phyloP scores from a whole-genome alignment of 2,113 vertebrate genomes.

The Xenopus borealis region DNA sequence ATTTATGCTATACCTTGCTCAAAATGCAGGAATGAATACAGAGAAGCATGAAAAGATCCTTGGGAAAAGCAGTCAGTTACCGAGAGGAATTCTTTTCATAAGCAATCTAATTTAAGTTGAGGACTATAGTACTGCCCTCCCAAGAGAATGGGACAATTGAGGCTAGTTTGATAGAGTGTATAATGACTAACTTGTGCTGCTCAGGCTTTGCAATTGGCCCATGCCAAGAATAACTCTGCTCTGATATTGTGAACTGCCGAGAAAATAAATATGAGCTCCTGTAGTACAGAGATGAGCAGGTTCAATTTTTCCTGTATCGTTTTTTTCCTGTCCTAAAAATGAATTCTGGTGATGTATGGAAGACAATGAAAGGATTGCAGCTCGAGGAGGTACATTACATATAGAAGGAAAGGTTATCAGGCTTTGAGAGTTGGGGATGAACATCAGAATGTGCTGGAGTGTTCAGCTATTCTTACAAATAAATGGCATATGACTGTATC shows the following conservation, averaged over 20 bases:
- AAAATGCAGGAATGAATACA: slow-evolving; percentile 4
- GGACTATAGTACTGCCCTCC: slow-evolving; percentile 59
- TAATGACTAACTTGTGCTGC: slow-evolving; percentile 52
- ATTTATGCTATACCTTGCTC: not conserved
- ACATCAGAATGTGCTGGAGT: slow-evolving; percentile 15
- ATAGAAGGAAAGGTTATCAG: slow-evolving; percentile 17
- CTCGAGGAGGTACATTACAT: slow-evolving; percentile 14
- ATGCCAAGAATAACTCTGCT: slow-evolving; percentile 61
- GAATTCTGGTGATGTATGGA: slow-evolving; percentile 57
- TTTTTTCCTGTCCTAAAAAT: slow-evolving; percentile 62
- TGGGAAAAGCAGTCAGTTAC: slow-evolving; percentile 48
- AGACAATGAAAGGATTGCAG: slow-evolving; percentile 48
- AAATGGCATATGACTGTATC: slow-evolving; percentile 22
- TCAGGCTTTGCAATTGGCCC: slow-evolving; percentile 52
- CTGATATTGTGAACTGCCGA: slow-evolving; percentile 59
- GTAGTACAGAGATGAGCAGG: slow-evolving; percentile 63
- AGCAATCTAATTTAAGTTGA: slow-evolving; percentile 53
- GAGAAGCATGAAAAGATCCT: slow-evolving; percentile 43
- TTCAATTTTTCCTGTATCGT: slow-evolving; percentile 67
- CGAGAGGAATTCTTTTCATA: slow-evolving; percentile 50
- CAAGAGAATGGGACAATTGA: slow-evolving; percentile 47
- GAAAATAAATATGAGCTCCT: slow-evolving; percentile 65
- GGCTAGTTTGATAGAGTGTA: slow-evolving; percentile 65
- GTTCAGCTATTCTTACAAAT: slow-evolving; percentile 19
- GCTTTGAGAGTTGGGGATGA: slow-evolving; percentile 9